phyloP scores from a whole-genome alignment of 2,888 invertebrate genomes.

The Pherbina coryleti region DNA sequence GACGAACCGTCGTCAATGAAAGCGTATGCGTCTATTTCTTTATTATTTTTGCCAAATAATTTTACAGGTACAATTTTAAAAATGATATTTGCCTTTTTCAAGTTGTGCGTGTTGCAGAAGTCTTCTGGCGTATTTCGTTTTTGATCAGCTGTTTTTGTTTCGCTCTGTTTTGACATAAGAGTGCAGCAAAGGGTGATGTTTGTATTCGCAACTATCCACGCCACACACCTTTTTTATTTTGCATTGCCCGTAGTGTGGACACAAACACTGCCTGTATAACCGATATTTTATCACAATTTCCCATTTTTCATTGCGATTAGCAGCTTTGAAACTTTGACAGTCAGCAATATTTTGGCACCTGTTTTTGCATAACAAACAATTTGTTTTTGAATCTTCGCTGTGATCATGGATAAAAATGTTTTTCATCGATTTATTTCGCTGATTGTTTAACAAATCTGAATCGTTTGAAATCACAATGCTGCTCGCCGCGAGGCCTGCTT shows the following conservation, averaged over 20 bases:
- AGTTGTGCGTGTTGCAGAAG: slow-evolving; percentile 21
- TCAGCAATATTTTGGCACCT: slow-evolving; percentile 25
- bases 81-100: slow-evolving; percentile 24
- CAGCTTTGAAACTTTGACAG: slow-evolving; percentile 32
- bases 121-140: not conserved
- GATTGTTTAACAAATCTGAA: not conserved
- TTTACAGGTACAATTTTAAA: slow-evolving; percentile 33
- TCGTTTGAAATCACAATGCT: not conserved
- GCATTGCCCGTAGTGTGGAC: slow-evolving; percentile 35
- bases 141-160: slow-evolving; percentile 10
- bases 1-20: slow-evolving; percentile 16
- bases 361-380: slow-evolving; percentile 36
- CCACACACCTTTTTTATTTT: slow-evolving; percentile 31
- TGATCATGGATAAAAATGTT: slow-evolving; percentile 1
- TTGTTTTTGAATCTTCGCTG: slow-evolving; percentile 21
- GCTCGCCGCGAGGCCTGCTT: slow-evolving; percentile 36
- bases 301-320: slow-evolving; percentile 41
- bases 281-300: slow-evolving; percentile 28
- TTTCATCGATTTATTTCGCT: slow-evolving; percentile 25
- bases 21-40: slow-evolving; percentile 18
- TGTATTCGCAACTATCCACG: slow-evolving; percentile 36
- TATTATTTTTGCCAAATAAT: slow-evolving; percentile 24
- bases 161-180: not conserved
- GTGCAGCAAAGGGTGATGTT: slow-evolving; percentile 39
- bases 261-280: slow-evolving; percentile 38